A percentile compares a stretch with the other conserved stretches of the same genome.
These are phyloP conservation scores for Phoxinus phoxinus DNA, from an alignment of 2,113 vertebrate species.

Conservation along the genomic window DNA sequence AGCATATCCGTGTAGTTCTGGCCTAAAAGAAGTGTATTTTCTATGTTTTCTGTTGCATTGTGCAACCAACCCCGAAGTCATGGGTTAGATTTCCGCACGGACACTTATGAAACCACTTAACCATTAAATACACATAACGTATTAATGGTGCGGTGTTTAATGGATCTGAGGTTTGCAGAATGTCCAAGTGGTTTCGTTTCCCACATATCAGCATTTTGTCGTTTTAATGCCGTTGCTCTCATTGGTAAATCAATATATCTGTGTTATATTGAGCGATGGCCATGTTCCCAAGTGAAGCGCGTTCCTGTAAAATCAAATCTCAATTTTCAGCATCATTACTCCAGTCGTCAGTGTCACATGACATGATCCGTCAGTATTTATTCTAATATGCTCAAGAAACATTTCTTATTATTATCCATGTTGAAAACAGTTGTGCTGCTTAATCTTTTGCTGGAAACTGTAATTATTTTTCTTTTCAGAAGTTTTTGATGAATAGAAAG, in stretches of 20 bases:
- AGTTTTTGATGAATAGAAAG: background rate
- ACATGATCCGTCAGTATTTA: background rate
- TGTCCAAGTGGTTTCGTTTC: background rate
- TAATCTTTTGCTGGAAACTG: background rate
- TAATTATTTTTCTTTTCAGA: background rate
- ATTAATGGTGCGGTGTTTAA: slow-evolving; percentile 10
- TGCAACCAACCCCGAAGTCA: background rate
- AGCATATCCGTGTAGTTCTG: background rate
- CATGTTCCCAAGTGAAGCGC: slow-evolving; percentile 15
- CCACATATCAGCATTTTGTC: slow-evolving; percentile 8
- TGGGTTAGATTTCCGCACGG: background rate
- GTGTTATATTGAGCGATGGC: slow-evolving; percentile 1
- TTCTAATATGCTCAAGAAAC: background rate
- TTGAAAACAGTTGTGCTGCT: background rate
- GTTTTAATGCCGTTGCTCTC: slow-evolving; percentile 13
- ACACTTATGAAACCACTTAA: background rate
- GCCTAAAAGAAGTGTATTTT: background rate
- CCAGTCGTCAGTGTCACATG: background rate
- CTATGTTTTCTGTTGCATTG: background rate
- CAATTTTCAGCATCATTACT: background rate
- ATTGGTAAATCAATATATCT: slow-evolving; percentile 16
- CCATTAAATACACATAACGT: slow-evolving; percentile 11
- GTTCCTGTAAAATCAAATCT: background rate
- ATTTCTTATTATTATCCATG: background rate
- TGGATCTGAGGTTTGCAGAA: background rate